Evolutionary conservation across 2,113 vertebrate genomes (phyloP).

Genomic region (Myotis brandtii): DNA sequence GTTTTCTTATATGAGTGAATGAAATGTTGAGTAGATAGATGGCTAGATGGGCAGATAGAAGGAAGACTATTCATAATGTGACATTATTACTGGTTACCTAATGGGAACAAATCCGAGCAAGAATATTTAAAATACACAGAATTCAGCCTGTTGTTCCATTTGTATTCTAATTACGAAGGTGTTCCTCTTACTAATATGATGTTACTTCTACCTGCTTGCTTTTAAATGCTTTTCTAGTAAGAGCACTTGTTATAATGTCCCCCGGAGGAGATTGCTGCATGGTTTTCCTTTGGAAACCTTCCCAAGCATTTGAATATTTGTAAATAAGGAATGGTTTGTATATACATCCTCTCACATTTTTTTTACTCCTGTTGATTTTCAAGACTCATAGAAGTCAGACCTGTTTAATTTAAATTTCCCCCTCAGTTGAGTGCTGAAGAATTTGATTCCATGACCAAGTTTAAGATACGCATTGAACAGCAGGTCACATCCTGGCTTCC

Average conservation of each 20-base stretch:
- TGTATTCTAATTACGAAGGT: not conserved
- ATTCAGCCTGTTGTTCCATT: not conserved
- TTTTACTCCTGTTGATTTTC: not conserved
- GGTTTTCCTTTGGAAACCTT: conserved; percentile 51
- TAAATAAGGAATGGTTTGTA: not conserved
- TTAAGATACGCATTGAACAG: not conserved
- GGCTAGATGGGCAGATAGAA: not conserved
- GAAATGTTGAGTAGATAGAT: conserved; percentile 15
- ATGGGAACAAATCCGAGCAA: not conserved
- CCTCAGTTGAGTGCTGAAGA: not conserved
- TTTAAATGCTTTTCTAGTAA: conserved; percentile 40
- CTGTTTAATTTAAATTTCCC: rapidly evolving
- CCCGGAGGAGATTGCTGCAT: conserved; percentile 8
- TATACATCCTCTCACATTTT: not conserved
- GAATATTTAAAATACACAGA: not conserved
- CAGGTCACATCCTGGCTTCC: not conserved
- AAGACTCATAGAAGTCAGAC: not conserved
- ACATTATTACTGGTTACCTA: not conserved
- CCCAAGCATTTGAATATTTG: not conserved
- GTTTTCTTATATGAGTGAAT: conserved; percentile 3
- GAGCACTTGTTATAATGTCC: not conserved
- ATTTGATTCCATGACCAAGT: not conserved
- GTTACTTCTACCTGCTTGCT: conserved; percentile 41
- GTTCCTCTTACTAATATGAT: not conserved
- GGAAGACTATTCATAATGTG: not conserved